These are phyloP conservation scores for Ellobius talpinus DNA, from an alignment of 2,113 vertebrate species.

Conservation along the genomic window DNA sequence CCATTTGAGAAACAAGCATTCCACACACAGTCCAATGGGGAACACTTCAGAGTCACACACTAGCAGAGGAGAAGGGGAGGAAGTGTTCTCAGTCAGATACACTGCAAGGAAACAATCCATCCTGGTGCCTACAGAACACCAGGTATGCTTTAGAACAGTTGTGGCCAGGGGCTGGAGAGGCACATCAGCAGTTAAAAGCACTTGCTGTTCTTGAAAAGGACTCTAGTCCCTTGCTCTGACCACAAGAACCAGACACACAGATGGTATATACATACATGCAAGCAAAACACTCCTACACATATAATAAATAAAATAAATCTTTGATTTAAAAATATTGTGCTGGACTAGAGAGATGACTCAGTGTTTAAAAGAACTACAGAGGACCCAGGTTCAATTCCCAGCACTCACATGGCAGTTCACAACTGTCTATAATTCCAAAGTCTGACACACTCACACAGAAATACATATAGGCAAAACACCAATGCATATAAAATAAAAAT, in stretches of 20 bases:
- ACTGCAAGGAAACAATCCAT: not conserved
- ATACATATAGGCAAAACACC: too few relatives aligned
- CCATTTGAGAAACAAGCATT: not conserved
- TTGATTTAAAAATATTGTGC: too few relatives aligned
- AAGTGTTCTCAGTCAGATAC: not conserved
- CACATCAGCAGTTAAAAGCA: not conserved
- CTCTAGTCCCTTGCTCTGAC: not conserved
- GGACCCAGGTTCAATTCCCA: too few relatives aligned
- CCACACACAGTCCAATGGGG: not conserved
- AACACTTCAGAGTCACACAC: not conserved
- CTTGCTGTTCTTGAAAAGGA: not conserved
- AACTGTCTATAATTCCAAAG: too few relatives aligned
- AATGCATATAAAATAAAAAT: too few relatives aligned
- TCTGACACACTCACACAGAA: too few relatives aligned
- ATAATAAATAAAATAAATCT: too few relatives aligned
- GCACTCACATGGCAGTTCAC: too few relatives aligned
- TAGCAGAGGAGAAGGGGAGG: not conserved
- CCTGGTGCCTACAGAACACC: not conserved
- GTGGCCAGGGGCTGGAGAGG: not conserved
- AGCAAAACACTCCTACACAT: too few relatives aligned
- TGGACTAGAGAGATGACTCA: too few relatives aligned
- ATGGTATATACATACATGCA: too few relatives aligned
- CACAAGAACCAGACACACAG: not conserved
- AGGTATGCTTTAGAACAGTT: not conserved
- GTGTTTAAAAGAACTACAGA: too few relatives aligned